Base-by-base conservation (phyloP, 2,888 invertebrate species). In the Spicauda simplicius region DNA sequence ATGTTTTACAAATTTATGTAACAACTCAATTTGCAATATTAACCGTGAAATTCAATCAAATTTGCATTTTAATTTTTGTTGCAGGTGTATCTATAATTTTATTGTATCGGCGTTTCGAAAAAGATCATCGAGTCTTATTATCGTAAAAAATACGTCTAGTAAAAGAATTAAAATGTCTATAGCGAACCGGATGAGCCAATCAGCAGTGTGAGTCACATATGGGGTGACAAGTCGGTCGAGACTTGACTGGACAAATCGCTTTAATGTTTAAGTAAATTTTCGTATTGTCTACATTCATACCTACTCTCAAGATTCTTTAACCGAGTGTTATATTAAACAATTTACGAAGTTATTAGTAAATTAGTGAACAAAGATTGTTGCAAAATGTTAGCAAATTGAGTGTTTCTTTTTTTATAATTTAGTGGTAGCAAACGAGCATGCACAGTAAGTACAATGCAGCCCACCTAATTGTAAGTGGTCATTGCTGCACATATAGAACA, bases 171-270 rank as follows among this genome's bases (percentile, higher is more conserved):
- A 85, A 81, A 86, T 79, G 86, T 86, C 84, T 86, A 75, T 73
- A 79, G 80, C 83, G 83, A 83, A 84, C 88, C 88, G 91, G 92
- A 92, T 91, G 90, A 83, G 78, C 86, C 90, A 91, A 91, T 92
- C 89, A 88, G 80, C 81, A 73, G 80, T 78, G 81, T 90, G 90
- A 90, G 84, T 91, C 90, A 91, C 59, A 19, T 30, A 41, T 45
- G 30, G 58, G 50, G 53, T 65, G 18, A 41, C 65, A 30, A 59
- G 41, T 11, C 52, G 45, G 25, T 65, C 53, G 16, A 4, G 53
- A 62, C 19, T 53, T 37, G 5, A 19, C 19, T 62, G 53, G 61
- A 62, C 7, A 48, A 48, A 48, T 41, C 12, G 12, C 1, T 41
- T 41, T 41, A 14, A 41, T 33, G 33, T 10, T 33, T 33, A 33